Evolutionary conservation across 92 coral and sea anemone genomes (phyloP).

Genomic region (Porites cylindrica): DNA sequence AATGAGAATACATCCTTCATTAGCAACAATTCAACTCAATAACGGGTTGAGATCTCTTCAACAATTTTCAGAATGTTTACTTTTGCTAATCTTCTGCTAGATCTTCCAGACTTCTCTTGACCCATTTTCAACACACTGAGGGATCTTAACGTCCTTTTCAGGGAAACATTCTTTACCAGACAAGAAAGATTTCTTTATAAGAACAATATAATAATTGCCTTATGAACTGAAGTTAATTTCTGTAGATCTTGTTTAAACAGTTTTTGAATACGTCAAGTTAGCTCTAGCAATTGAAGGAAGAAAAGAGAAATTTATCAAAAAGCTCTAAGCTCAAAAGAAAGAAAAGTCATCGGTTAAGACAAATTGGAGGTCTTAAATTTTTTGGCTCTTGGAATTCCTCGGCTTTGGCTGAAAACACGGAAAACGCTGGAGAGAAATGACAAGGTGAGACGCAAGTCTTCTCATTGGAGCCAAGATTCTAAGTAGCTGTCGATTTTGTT

Average conservation of each 20-base stretch:
- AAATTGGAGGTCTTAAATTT: neutral
- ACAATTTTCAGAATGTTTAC: neutral
- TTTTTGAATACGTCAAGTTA: neutral
- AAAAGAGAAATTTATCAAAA: too few relatives aligned
- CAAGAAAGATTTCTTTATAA: conserved; percentile 13
- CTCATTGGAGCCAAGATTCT: conserved; percentile 51
- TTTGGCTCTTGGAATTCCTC: conserved; percentile 22
- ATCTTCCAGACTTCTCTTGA: conserved; percentile 15
- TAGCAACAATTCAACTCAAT: neutral
- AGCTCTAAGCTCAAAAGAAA: neutral
- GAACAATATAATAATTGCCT: conserved; percentile 41
- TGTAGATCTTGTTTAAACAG: neutral
- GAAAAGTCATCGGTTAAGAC: neutral
- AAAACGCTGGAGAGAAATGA: neutral
- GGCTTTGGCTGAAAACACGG: neutral
- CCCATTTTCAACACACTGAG: conserved; percentile 3
- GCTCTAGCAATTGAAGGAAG: too few relatives aligned
- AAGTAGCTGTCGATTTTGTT: conserved; percentile 26
- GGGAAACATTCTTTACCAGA: neutral
- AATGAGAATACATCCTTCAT: neutral
- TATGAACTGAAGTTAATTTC: neutral
- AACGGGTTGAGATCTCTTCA: neutral
- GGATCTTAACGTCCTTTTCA: too few relatives aligned
- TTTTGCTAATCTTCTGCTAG: neutral
- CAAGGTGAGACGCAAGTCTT: conserved; percentile 16